Evolutionary conservation across 2,888 invertebrate species (phyloP), one percentile per base, ranked within the genome.

Genomic region (Emmelina monodactyla): DNA sequence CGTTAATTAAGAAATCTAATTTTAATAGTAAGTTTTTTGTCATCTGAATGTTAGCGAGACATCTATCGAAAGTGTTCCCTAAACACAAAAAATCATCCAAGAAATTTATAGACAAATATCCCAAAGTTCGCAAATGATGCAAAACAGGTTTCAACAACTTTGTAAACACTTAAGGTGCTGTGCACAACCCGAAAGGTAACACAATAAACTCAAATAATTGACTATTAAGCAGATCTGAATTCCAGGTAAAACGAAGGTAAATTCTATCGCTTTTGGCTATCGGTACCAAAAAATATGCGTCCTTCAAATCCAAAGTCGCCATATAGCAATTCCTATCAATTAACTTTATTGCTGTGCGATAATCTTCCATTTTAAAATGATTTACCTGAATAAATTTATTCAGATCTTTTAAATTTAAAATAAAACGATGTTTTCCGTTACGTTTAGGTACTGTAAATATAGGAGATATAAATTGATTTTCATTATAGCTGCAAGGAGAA

Each of bases 361-460:
- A 29, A n/a, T n/a, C n/a, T n/a, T n/a, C n/a, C n/a, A n/a, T n/a
- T n/a, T n/a, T n/a, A n/a, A n/a, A n/a, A n/a, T n/a, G n/a, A n/a
- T n/a, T n/a, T n/a, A n/a, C n/a, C n/a, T n/a, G n/a, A n/a, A n/a
- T n/a, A n/a, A n/a, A n/a, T n/a, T n/a, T n/a, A n/a, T n/a, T n/a
- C n/a, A n/a, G n/a, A n/a, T n/a, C n/a, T n/a, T n/a, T n/a, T n/a
- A n/a, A n/a, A n/a, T n/a, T n/a, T n/a, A n/a, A n/a, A n/a, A n/a
- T n/a, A n/a, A n/a, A n/a, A n/a, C 29, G 12, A 13, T 29, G 29
- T 29, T 29, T 29, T 13, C 29, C 29, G 9, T 29, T 29, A 4
- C 13, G 5, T 14, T 29, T 29, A 13, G 29, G 13, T 11, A n/a
- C n/a, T n/a, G n/a, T n/a, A n/a, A n/a, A n/a, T n/a, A n/a, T n/a